A percentile compares a stretch with the other conserved stretches of the same genome.
These are phyloP conservation scores for Anseranas semipalmata DNA, from an alignment of 2,113 vertebrate genomes.

Conservation along the genomic window DNA sequence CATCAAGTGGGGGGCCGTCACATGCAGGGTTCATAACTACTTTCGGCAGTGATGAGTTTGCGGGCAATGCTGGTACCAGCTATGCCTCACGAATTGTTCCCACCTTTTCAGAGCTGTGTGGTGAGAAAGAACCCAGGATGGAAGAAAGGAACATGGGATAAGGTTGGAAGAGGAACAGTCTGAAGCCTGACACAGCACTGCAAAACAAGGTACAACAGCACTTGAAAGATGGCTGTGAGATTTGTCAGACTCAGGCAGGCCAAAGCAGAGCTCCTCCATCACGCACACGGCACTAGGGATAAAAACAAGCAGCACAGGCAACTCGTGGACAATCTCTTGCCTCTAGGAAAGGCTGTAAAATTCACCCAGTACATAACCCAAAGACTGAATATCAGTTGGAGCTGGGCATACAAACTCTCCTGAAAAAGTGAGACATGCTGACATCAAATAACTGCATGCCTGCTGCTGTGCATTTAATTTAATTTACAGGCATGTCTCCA, in stretches of 20 bases:
- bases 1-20: background rate
- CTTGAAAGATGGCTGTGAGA: background rate
- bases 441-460: background rate
- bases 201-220: background rate
- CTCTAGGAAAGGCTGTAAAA: background rate
- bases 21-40: fast-evolving
- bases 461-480: background rate
- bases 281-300: fast-evolving
- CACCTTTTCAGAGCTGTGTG: background rate
- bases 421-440: background rate
- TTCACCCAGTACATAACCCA: background rate
- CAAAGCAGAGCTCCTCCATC: background rate
- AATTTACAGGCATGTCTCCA: background rate
- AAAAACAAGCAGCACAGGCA: background rate
- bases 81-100: background rate
- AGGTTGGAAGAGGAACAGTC: background rate
- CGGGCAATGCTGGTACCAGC: background rate
- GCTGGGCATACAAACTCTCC: background rate
- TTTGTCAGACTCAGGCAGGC: background rate
- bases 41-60: background rate
- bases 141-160: background rate
- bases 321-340: background rate
- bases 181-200: background rate
- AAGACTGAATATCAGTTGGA: background rate
- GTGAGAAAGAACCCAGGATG: background rate